Conservation (phyloP, 2,113 vertebrate species). For the Arizona elegans region DNA sequence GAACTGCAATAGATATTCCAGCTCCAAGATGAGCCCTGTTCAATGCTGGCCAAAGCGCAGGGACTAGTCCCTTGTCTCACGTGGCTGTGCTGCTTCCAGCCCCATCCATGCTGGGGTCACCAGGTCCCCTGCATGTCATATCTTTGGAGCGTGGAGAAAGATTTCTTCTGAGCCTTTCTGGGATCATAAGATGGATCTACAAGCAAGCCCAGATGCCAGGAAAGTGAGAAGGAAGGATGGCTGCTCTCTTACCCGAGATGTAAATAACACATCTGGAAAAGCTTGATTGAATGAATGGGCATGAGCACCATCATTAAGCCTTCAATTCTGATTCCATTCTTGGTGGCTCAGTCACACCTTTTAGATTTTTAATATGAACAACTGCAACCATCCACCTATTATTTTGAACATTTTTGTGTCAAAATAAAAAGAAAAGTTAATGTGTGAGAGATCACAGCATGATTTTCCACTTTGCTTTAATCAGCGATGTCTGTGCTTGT, state of each 20-base stretch:
- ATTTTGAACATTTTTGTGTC: slow-evolving; percentile 88
- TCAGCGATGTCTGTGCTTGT: neutral
- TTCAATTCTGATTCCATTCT: slow-evolving; percentile 55
- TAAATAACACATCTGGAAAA: slow-evolving; percentile 3
- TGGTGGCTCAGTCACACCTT: slow-evolving; percentile 73
- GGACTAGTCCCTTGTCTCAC: neutral
- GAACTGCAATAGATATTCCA: neutral
- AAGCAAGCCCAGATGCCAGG: neutral
- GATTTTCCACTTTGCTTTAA: neutral
- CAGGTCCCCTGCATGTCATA: neutral
- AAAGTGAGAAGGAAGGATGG: neutral
- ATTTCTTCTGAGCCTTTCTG: neutral
- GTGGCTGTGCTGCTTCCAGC: neutral
- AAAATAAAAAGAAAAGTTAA: neutral
- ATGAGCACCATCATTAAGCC: neutral
- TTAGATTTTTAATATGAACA: slow-evolving; percentile 72
- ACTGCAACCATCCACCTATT: slow-evolving; percentile 83
- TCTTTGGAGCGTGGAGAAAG: neutral
- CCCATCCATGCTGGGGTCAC: neutral
- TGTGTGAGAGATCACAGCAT: neutral
- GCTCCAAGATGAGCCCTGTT: neutral
- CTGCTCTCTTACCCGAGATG: neutral
- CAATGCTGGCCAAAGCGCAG: rapidly evolving
- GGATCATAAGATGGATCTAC: neutral
- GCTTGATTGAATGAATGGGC: neutral